Base-by-base conservation (phyloP, 2,113 vertebrate species). In the Oncorhynchus kisutch region DNA sequence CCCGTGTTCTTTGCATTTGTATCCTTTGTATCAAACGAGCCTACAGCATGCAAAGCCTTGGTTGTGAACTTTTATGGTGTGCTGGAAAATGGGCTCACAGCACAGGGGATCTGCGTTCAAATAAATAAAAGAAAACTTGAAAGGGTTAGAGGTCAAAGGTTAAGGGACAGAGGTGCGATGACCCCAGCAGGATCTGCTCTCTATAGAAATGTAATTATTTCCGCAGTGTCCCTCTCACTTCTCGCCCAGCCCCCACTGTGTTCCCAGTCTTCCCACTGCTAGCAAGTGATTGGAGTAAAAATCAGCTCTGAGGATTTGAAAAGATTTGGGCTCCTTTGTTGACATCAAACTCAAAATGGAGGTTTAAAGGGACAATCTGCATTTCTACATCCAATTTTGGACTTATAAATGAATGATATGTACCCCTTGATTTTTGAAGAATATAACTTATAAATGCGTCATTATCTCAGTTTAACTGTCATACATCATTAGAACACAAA, bases 151-250 rank as follows among this genome's bases (percentile, higher is more conserved):
- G 88, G 85, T 89, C 78, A 90, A 87, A 92, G 90, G 91, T 91
- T 78, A 88, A 4, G 39, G 86, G 84, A 85, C 84, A 79, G 81
- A 91, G 88, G 85, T 90, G 85, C 87, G 85, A 64, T 86, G 90
- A 92, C 90, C 91, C 57, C 91, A 90, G 88, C 86, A 79, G 88
- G 91, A 85, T 77, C 77, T 84, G 88, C 75, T 85, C 76, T 80
- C 88, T 81, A 86, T 91, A 84, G 86, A 92, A 88, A 89, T 87
- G 76, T 78, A 83, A 86, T 88, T 88, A 80, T 89, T 91, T 89
- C 84, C 80, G 60, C 79, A 81, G 79, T 77, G 79, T 85, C 73
- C 81, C 82, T 79, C 68, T 82, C 85, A 79, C 71, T 73, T 54
- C 78, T 25, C 3, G 13, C 39, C 39, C 39, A 45, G 27, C 78